Evolutionary conservation across 2,888 invertebrate species (phyloP), one percentile per base, ranked within the genome.

Genomic region (Eilema caniola): DNA sequence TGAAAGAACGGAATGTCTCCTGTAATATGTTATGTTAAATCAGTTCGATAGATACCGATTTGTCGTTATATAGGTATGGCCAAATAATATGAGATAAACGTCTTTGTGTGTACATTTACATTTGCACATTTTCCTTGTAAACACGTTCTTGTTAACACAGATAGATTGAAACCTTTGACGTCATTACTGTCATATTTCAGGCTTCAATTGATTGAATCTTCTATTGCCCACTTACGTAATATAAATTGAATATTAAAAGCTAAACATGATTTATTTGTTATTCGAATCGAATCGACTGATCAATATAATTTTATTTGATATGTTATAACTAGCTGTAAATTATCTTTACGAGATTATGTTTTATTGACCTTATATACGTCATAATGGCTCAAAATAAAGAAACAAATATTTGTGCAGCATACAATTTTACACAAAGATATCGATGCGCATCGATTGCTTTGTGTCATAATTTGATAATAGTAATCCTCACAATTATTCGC

Each of bases 141-240:
- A 23, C 47, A 41, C 24, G 33, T 47, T 47, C 24, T 63, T 25
- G 28, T 20, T 20, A 2, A n/a, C n/a, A 47, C 12, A 64, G 3
- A 41, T 20, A 10, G 0, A 24, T 41, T 41, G 62, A 16, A 41
- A 47, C 24, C 16, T 25, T 11, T 25, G 62, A 63, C 62, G 62
- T 63, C 62, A 24, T 28, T n/a, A 7, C 25, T 25, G n/a, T 64
- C 28, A 1, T n/a, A 53, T 64, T 28, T 47, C 28, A n/a, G 64
- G 23, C 31, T 64, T 64, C 47, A 23, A 53, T 53, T 64, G 64
- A 53, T 64, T 64, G 25, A n/a, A n/a, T 12, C 47, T n/a, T 47
- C 25, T 24, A 63, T 25, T 63, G 25, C 14, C 3, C 20, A 20
- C 47, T 20, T 53, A 53, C 20, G n/a, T 8, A 20, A 10, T 53